Evolutionary conservation across 1,140 invertebrate genomes (phyloP), one percentile per base, ranked within the genome.

Genomic region (Meloidogyne chitwoodi): DNA sequence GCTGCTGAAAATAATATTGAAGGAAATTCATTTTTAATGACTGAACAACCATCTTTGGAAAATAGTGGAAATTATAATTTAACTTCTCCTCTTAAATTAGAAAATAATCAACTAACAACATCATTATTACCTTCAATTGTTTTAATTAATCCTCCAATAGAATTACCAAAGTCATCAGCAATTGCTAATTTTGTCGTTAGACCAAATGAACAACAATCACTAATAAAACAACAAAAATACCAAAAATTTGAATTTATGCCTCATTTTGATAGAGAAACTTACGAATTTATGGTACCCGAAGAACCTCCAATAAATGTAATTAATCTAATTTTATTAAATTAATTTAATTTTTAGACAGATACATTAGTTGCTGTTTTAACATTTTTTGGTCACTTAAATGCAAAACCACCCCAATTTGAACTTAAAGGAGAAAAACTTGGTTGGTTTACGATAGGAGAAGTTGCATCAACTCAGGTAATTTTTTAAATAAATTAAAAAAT

Each of bases 241-340:
- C 24, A 22, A 19, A 82, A 82, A 69, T 78, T 80, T 34, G 79
- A 80, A 64, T 80, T 80, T 69, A 56, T 81, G 80, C 79, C 79
- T 26, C 79, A 82, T 65, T 80, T 80, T 44, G 80, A 80, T 68
- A 56, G 66, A 22, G 61, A 78, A n/a, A 61, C 26, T 38, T 80
- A 77, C 48, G 79, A 80, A 41, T 80, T 80, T 48, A 80, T 80
- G 79, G 68, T 80, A 24, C 69, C 80, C 8, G 80, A 82, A 66
- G 79, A 81, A 8, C 48, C 48, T 8, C 16, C 11, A 71, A 81
- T 68, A 14, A 63, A 48, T 61, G 38, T 26, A n/a, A 24, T 22
- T 16, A 12, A 31, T 27, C 24, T 0, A 8, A 12, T 22, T 12
- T 48, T 14, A 74, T 2, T 29, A 63, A n/a, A 22, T 26, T 38